Evolutionary conservation across 2,888 invertebrate species (phyloP).

Genomic region (Graphium colonna): DNA sequence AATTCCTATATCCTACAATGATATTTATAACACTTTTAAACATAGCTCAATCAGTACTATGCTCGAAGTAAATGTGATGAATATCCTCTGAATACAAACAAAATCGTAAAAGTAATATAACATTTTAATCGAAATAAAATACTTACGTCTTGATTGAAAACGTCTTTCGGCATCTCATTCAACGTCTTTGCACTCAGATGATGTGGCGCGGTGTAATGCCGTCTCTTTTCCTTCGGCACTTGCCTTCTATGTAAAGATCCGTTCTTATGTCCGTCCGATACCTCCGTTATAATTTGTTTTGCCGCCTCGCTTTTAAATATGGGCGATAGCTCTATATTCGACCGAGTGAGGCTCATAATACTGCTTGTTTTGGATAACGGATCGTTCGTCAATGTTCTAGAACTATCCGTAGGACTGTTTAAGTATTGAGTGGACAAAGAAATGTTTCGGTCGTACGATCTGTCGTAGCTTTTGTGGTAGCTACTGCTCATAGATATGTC

Average conservation of each 20-base stretch:
- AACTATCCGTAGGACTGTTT: constrained; percentile 70
- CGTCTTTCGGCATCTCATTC: constrained; percentile 76
- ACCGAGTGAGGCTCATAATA: constrained; percentile 64
- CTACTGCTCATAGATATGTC: constrained; percentile 67
- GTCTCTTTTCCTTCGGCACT: constrained; percentile 89
- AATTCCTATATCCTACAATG: too few relatives aligned
- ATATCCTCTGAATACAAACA: too few relatives aligned
- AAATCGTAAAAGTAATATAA: too few relatives aligned
- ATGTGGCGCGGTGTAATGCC: constrained; percentile 93
- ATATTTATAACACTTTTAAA: not conserved
- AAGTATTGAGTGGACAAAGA: constrained; percentile 69
- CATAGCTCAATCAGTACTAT: too few relatives aligned
- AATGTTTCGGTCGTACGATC: constrained; percentile 58
- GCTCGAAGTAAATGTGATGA: too few relatives aligned
- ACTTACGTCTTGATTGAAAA: constrained; percentile 71
- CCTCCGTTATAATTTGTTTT: constrained; percentile 91
- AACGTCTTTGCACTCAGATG: constrained; percentile 83
- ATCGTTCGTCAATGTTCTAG: constrained; percentile 69
- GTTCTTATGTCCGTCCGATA: constrained; percentile 81
- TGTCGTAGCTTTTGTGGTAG: constrained; percentile 63
- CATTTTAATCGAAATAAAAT: constrained; percentile 27
- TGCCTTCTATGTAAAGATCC: constrained; percentile 82
- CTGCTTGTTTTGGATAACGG: constrained; percentile 72
- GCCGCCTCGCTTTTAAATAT: constrained; percentile 94
- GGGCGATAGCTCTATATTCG: constrained; percentile 83